Percentiles rank a stretch among this genome's conserved stretches.
These are phyloP conservation scores for Petroica traversi DNA, from an alignment of 2,113 vertebrate genomes.

Conservation along the genomic window DNA sequence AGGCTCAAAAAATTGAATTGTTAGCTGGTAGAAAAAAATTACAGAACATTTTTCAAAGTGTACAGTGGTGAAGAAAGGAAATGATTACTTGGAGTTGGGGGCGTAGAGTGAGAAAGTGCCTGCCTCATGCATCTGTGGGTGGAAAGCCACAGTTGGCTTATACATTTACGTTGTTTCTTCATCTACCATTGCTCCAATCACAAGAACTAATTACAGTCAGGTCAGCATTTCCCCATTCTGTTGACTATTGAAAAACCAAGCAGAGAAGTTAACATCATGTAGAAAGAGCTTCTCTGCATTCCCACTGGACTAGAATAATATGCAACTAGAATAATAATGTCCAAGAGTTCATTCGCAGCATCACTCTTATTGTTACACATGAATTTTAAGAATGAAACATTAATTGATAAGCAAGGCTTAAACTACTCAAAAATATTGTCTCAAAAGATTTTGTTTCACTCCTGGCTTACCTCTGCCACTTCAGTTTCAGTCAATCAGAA, in stretches of 20 bases:
- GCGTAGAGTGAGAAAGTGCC: constrained; percentile 15
- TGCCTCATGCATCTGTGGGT: constrained; percentile 23
- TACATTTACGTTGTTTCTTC: constrained; percentile 28
- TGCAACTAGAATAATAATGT: neutral
- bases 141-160: constrained; percentile 5
- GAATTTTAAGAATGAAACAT: neutral
- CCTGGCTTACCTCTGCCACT: neutral
- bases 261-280: neutral
- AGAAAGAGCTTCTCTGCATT: neutral
- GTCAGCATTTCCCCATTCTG: neutral
- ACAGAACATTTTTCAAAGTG: constrained; percentile 37
- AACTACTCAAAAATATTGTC: neutral
- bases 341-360: neutral
- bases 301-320: neutral
- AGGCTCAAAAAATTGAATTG: constrained; percentile 33
- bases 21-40: constrained; percentile 31
- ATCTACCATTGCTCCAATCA: neutral
- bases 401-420: neutral
- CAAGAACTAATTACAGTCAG: constrained; percentile 24
- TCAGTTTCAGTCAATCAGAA: neutral
- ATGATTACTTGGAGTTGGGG: constrained; percentile 36
- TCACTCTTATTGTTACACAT: neutral
- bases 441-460: neutral
- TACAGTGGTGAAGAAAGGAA: constrained; percentile 51
- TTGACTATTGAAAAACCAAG: neutral